A percentile compares a stretch with the other conserved stretches of the same genome.
phyloP scores from a whole-genome alignment of 2,888 invertebrate species.

The Stenotaenia linearis region DNA sequence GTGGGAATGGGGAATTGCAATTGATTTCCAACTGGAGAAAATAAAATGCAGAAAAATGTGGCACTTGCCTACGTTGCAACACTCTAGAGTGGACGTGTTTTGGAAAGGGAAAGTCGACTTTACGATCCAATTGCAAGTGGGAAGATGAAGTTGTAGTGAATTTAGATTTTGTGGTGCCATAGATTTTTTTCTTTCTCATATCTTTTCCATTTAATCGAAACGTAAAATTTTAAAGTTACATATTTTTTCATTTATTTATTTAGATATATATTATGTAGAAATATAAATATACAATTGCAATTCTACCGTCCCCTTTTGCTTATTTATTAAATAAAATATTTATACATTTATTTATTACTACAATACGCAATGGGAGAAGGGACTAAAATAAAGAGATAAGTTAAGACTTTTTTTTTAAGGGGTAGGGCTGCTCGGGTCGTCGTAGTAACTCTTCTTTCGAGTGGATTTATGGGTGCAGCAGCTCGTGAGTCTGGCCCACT shows the following conservation, averaged over 20 bases:
- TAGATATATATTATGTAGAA: background rate
- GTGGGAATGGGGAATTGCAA: slow-evolving; percentile 2
- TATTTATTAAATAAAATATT: background rate
- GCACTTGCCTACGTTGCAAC: background rate
- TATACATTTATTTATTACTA: background rate
- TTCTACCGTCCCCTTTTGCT: background rate
- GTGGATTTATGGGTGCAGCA: slow-evolving; percentile 19
- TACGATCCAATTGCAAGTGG: background rate
- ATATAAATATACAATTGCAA: background rate
- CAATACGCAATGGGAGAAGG: background rate
- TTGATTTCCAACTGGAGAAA: slow-evolving; percentile 15
- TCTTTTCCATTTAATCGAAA: slow-evolving; percentile 8
- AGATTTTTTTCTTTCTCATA: background rate
- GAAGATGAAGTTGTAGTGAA: slow-evolving; percentile 2
- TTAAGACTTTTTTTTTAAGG: background rate
- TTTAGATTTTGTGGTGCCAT: background rate
- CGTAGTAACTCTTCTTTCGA: background rate
- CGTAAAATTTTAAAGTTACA: background rate
- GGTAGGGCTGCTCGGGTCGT: background rate
- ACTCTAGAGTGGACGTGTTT: slow-evolving; percentile 6
- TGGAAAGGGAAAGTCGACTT: slow-evolving; percentile 1
- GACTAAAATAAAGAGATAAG: background rate
- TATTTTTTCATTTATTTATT: too few relatives aligned
- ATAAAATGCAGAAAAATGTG: slow-evolving; percentile 17
- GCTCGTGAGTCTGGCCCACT: slow-evolving; percentile 3